A percentile compares a stretch with the other conserved stretches of the same genome.
Evolutionary conservation across 2,888 invertebrate species (phyloP).

Genomic region (Drosophila parthenogenetica): DNA sequence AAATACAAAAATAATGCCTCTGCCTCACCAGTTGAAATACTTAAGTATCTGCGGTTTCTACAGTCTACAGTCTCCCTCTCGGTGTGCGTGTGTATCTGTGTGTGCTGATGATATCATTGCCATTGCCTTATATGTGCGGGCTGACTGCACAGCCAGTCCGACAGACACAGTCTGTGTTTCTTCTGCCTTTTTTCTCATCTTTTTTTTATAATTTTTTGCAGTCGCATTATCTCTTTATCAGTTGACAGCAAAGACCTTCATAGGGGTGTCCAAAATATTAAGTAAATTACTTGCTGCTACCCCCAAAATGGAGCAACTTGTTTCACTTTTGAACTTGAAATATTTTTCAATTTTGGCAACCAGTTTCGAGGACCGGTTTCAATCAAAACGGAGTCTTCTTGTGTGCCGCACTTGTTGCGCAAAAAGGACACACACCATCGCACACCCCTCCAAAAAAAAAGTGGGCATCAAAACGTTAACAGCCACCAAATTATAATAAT

Average conservation of each 20-base stretch:
- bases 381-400: slow-evolving; percentile 29
- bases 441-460: slow-evolving; percentile 1
- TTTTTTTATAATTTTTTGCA: slow-evolving; percentile 18
- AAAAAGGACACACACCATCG: slow-evolving; percentile 24
- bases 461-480: slow-evolving; percentile 10
- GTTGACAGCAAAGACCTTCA: slow-evolving; percentile 69
- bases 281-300: slow-evolving; percentile 40
- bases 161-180: slow-evolving; percentile 38
- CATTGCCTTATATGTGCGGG: slow-evolving; percentile 53
- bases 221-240: slow-evolving; percentile 73
- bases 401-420: slow-evolving; percentile 31
- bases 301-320: slow-evolving; percentile 36
- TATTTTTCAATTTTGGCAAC: slow-evolving; percentile 38
- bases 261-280: slow-evolving; percentile 43
- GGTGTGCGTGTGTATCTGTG: slow-evolving; percentile 35
- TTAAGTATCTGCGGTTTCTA: slow-evolving; percentile 60
- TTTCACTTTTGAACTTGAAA: slow-evolving; percentile 66
- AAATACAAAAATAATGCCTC: slow-evolving; percentile 55
- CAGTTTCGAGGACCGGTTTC: slow-evolving; percentile 52
- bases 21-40: slow-evolving; percentile 56
- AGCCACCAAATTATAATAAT: slow-evolving; percentile 49
- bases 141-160: slow-evolving; percentile 54
- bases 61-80: slow-evolving; percentile 10
- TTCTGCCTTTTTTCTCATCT: background rate
- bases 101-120: slow-evolving; percentile 72